Evolutionary conservation across 2,113 vertebrate species (phyloP).

Genomic region (Triplophysa rosa): DNA sequence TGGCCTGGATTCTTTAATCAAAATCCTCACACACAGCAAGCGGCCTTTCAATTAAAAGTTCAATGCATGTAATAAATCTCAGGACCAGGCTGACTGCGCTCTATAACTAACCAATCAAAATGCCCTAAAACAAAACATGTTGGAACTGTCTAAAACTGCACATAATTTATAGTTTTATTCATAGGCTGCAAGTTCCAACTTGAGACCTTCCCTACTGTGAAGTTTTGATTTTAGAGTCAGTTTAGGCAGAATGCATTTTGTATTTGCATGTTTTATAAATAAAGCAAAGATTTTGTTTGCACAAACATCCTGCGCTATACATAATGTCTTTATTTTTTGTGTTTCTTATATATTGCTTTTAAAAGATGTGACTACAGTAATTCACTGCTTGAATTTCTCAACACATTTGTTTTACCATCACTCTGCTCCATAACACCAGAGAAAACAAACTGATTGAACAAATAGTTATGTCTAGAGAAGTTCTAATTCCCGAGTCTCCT

Average conservation of each 20-base stretch:
- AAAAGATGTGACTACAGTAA: not conserved
- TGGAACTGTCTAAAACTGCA: not conserved
- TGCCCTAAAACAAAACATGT: not conserved
- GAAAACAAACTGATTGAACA: constrained; percentile 2
- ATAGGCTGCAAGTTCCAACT: not conserved
- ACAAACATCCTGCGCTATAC: no score
- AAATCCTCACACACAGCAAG: not conserved
- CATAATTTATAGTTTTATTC: not conserved
- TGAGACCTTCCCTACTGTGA: not conserved
- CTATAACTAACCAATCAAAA: not conserved
- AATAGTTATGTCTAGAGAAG: constrained; percentile 64
- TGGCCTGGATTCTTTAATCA: constrained; percentile 25
- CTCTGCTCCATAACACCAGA: constrained; percentile 3
- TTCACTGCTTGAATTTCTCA: not conserved
- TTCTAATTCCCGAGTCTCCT: constrained; percentile 57
- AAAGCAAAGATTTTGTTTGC: no score
- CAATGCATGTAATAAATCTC: not conserved
- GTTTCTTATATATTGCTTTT: no score
- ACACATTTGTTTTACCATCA: not conserved
- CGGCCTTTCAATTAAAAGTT: not conserved
- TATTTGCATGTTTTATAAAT: no score
- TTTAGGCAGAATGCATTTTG: no score
- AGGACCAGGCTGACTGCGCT: not conserved
- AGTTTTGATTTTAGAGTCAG: not conserved
- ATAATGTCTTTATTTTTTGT: no score